Evolutionary conservation across 2,113 vertebrate genomes (phyloP), one percentile per base, ranked within the genome.

Genomic region (Chloroceryle aenea): DNA sequence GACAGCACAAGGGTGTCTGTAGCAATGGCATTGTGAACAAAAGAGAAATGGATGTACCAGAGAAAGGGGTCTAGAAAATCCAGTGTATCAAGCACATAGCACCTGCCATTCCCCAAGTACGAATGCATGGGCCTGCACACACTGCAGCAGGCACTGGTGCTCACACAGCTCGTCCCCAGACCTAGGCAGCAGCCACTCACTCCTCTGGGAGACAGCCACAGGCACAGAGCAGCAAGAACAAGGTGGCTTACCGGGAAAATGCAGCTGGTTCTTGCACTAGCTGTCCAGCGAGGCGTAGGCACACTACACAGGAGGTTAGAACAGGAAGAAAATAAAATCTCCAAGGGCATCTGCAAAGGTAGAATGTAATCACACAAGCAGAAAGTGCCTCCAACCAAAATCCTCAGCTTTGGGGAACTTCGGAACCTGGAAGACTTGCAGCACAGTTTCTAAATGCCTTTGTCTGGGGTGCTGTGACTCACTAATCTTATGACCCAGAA

Each of bases 121-220:
- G 29, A 23, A 58, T 0, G 5, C 0, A 1, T 3, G 29, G 69
- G 64, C 30, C 59, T 18, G 6, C n/a, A 59, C 42, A 45, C 0
- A 0, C 9, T 88, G 29, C 79, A 75, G n/a, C 2, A 7, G 36
- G 15, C 26, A n/a, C 16, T 29, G 7, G 20, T 3, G 36, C 55
- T 12, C 52, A 47, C 45, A 18, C 14, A 27, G 66, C 71, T 64
- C 78, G 22, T 63, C 55, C 55, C 34, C 63, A 42, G 34, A 23
- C 38, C 4, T 23, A 14, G 40, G 63, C 15, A 45, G 61, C 61
- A 63, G 59, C 68, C 0, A 0, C 64, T 63, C 30, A 66, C 64
- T 63, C 30, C 62, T n/a, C 69, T 21, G 55, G 10, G 25, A 85
- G 13, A 62, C 66, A 74, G 11, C 27, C 58, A 26, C 1, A 0